Evolutionary conservation across 2,888 invertebrate genomes (phyloP).

Genomic region (Horisme vitalbata): DNA sequence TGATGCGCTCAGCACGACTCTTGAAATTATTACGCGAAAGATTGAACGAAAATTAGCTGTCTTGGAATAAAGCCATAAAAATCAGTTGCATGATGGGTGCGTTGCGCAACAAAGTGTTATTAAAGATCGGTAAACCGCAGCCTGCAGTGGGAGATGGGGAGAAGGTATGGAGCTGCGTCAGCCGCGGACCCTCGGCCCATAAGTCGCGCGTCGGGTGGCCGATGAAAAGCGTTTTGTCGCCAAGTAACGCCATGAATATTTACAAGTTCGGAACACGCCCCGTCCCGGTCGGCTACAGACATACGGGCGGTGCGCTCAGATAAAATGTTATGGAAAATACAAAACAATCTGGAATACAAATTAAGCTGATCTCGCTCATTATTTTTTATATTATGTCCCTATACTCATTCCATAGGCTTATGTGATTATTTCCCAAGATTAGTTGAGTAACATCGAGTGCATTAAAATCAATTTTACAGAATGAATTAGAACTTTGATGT

Average conservation of each 20-base stretch:
- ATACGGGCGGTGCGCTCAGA: constrained; percentile 21
- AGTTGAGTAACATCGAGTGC: constrained; percentile 24
- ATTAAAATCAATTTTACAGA: constrained; percentile 29
- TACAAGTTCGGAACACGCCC: constrained; percentile 59
- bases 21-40: constrained; percentile 65
- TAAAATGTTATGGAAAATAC: constrained; percentile 36
- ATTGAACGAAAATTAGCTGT: constrained; percentile 65
- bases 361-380: constrained; percentile 19
- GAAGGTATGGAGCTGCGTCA: constrained; percentile 52
- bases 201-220: constrained; percentile 74
- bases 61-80: constrained; percentile 56
- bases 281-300: constrained; percentile 38
- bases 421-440: constrained; percentile 20
- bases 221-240: constrained; percentile 70
- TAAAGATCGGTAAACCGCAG: constrained; percentile 37
- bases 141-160: constrained; percentile 9
- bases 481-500: constrained; percentile 52
- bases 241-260: constrained; percentile 69
- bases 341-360: constrained; percentile 27
- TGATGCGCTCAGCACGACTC: constrained; percentile 69
- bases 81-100: constrained; percentile 44
- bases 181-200: constrained; percentile 49
- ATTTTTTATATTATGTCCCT: constrained; percentile 20
- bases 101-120: constrained; percentile 47
- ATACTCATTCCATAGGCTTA: constrained; percentile 16